These are phyloP conservation scores for Cryptocheilus praepositus DNA, from an alignment of 2,888 invertebrate genomes.

Conservation along the genomic window DNA sequence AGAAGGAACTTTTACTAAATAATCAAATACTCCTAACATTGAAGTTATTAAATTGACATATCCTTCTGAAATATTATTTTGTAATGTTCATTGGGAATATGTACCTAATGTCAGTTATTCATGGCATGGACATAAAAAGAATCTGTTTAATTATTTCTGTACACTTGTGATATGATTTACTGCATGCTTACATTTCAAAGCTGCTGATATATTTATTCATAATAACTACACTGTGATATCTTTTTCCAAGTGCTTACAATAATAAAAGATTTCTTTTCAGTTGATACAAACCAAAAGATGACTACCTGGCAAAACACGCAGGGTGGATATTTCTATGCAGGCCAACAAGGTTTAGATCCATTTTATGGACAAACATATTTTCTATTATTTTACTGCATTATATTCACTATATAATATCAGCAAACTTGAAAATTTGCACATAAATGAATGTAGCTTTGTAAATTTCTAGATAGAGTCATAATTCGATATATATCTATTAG, in stretches of 20 bases:
- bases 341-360: constrained; percentile 71
- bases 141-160: too few relatives aligned
- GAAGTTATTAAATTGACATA: too few relatives aligned
- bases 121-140: too few relatives aligned
- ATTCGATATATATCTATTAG: too few relatives aligned
- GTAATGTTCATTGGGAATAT: too few relatives aligned
- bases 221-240: constrained; percentile 24
- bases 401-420: too few relatives aligned
- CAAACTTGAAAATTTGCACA: constrained; percentile 3
- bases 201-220: constrained; percentile 26
- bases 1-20: too few relatives aligned
- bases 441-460: neutral
- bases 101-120: too few relatives aligned
- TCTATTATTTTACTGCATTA: constrained; percentile 9
- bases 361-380: constrained; percentile 31
- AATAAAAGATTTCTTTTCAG: constrained; percentile 68
- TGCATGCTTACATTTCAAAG: constrained; percentile 25
- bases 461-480: too few relatives aligned
- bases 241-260: constrained; percentile 40
- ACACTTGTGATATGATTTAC: constrained; percentile 5
- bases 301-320: constrained; percentile 70
- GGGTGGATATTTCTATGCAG: constrained; percentile 69
- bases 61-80: too few relatives aligned
- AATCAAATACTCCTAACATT: too few relatives aligned
- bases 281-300: constrained; percentile 64